Base-by-base conservation (phyloP, 1,140 invertebrate genomes). In the Calosoma granatense region DNA sequence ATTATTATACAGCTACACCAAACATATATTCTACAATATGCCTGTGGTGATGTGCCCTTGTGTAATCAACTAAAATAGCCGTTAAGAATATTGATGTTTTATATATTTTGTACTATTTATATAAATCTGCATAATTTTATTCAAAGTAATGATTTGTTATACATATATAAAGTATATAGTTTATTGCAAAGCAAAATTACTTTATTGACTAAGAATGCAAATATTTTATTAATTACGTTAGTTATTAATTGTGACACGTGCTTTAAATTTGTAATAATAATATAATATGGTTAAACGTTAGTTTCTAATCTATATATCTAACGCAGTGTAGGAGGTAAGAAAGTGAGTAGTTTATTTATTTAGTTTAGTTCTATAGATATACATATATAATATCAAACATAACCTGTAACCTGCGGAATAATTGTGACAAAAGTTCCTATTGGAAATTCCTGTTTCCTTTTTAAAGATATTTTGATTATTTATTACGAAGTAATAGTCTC, bases 21-120 rank as follows among this genome's bases (percentile, higher is more conserved):
- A 47, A 6, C 41, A 47, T 47, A 11, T 11, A 30, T 30, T 30
- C 4, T 30, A 4, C 26, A 30, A 30, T 30, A 47, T 47, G 41
- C 41, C 41, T 47, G 17, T 47, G 41, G 41, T 47, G 41, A 47
- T 17, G 41, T 47, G 41, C 41, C 41, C 41, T 47, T 47, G 41
- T 47, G 41, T 47, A 47, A 47, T n/a, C 26, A 47, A 47, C 41
- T 47, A 47, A 47, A 47, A 6, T 47, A 47, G 41, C 17, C 15
- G 17, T 6, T 47, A 47, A 47, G 41, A 47, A 47, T 47, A 47
- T 47, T 47, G 41, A 47, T 47, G 41, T 47, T 47, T 47, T 47
- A 47, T 47, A 47, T 47, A 47, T 47, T 47, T 47, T 47, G 17
- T 47, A 47, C 41, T 47, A 47, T 47, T 47, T 47, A 47, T 47